These are phyloP conservation scores for Scaptodrosophila lebanonensis DNA, from an alignment of 1,140 invertebrate genomes.

Conservation along the genomic window DNA sequence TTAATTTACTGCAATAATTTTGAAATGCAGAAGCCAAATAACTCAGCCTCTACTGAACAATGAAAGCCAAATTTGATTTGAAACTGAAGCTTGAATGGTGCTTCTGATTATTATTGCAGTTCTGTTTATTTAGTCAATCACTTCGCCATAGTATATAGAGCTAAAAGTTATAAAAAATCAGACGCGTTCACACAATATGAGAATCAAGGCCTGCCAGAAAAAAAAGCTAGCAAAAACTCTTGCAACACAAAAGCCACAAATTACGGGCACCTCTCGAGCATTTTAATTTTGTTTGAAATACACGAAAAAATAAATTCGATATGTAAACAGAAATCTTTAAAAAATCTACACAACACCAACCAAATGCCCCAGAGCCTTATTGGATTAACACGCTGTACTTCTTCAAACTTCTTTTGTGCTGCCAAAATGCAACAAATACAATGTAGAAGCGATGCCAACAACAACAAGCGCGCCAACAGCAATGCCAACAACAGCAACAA, in stretches of 20 bases:
- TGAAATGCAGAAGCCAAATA: too few species aligned
- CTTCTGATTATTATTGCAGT: too few species aligned
- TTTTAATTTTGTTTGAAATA: conserved; percentile 36
- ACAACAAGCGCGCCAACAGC: conserved; percentile 22
- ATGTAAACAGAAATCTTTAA: conserved; percentile 22
- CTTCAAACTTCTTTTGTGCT: conserved; percentile 71
- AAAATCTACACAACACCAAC: conserved; percentile 14
- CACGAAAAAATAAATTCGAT: conserved; percentile 22
- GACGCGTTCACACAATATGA: conserved; percentile 61
- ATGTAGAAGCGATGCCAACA: conserved; percentile 36
- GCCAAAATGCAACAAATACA: conserved; percentile 32
- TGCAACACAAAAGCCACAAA: conserved; percentile 25
- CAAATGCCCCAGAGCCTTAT: conserved; percentile 30
- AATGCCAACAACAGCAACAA: conserved; percentile 22
- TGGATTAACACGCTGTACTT: conserved; percentile 75
- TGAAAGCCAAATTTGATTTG: too few species aligned
- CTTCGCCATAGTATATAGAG: too few species aligned
- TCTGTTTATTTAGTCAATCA: too few species aligned
- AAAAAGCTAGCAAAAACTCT: conserved; percentile 24
- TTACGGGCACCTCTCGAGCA: conserved; percentile 3
- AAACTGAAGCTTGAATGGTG: too few species aligned
- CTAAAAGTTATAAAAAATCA: too few species aligned
- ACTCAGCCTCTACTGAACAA: too few species aligned
- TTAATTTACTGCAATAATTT: too few species aligned
- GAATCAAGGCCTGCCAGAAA: conserved; percentile 47